Evolutionary conservation across 2,113 vertebrate genomes (phyloP), one percentile per base, ranked within the genome.

Genomic region (Dasyurus viverrinus): DNA sequence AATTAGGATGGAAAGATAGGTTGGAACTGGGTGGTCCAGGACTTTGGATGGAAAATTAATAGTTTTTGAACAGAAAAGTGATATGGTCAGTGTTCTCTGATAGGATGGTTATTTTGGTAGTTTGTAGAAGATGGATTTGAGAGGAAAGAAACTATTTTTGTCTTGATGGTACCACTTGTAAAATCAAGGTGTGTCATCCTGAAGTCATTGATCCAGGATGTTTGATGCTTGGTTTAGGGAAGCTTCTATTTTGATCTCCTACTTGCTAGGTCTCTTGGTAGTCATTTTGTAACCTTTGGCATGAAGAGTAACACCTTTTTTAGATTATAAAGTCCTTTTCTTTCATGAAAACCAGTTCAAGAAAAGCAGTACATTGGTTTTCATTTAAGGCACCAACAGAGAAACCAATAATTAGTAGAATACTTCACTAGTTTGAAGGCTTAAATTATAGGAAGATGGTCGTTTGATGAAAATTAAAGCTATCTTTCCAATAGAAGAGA

Each of bases 131-230:
- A 23, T 84, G n/a, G 60, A 36, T 30, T 60, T 27, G 30, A 84
- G 36, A 84, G 19, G n/a, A 42, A 84, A 84, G 5, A 76, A 36
- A 68, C 60, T 68, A 48, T 97, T 98, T 97, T 98, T 94, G 9
- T 68, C 7, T 25, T 57, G 92, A 91, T 54, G 68, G 93, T 24
- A 30, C 47, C 14, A 27, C 47, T 26, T 90, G 25, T 90, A 50
- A 90, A 27, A 6, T 52, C 47, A 52, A 90, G 27, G 25, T 52
- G 48, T 22, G 27, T 90, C 48, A 12, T 30, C 89, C 12, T 25
- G 48, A 52, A 90, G 25, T 27, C 89, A 50, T 30, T 52, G 25
- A 14, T 30, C 89, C 24, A 30, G 46, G 89, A 42, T 84, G 19
- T 84, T 8, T 42, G 16, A 16, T 84, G 68, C 19, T 84, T 42